phyloP scores from a whole-genome alignment of 2,888 invertebrate species.

The Crossocerus cetratus region DNA sequence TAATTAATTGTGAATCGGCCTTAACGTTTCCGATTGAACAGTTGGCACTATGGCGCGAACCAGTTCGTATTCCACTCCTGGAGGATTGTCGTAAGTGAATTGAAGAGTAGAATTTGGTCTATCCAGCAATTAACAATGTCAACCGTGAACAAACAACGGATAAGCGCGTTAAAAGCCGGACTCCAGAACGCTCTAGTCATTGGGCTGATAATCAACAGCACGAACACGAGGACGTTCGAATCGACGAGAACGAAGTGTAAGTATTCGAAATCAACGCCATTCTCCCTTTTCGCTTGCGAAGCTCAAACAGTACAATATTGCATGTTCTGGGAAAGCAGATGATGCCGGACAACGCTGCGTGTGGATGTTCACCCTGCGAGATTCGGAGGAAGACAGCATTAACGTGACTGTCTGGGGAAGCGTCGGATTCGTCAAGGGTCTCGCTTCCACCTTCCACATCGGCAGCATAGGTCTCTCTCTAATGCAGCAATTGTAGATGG shows the following conservation, averaged over 20 bases:
- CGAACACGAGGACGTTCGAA: constrained; percentile 68
- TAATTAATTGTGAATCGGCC: background rate
- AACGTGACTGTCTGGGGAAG: constrained; percentile 89
- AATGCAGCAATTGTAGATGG: too few species aligned
- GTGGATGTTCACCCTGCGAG: constrained; percentile 87
- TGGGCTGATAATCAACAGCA: constrained; percentile 69
- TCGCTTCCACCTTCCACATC: constrained; percentile 82
- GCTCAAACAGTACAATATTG: background rate
- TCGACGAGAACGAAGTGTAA: constrained; percentile 63
- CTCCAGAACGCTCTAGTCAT: constrained; percentile 71
- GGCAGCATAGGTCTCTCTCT: constrained; percentile 88
- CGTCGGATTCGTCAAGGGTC: constrained; percentile 80
- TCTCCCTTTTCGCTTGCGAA: background rate
- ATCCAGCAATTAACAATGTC: too few species aligned
- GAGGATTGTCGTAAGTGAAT: background rate
- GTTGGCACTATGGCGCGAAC: constrained; percentile 23
- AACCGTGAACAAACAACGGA: constrained; percentile 64
- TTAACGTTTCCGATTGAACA: background rate
- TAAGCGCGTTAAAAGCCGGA: constrained; percentile 65
- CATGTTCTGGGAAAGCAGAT: constrained; percentile 50
- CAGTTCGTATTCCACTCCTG: too few species aligned
- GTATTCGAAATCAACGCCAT: constrained; percentile 4
- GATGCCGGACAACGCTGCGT: constrained; percentile 80
- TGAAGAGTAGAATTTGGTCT: too few species aligned
- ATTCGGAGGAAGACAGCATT: constrained; percentile 84